Base-by-base conservation (phyloP, 64 coral and sea anemone species). In the Catalaphyllia jardinei region DNA sequence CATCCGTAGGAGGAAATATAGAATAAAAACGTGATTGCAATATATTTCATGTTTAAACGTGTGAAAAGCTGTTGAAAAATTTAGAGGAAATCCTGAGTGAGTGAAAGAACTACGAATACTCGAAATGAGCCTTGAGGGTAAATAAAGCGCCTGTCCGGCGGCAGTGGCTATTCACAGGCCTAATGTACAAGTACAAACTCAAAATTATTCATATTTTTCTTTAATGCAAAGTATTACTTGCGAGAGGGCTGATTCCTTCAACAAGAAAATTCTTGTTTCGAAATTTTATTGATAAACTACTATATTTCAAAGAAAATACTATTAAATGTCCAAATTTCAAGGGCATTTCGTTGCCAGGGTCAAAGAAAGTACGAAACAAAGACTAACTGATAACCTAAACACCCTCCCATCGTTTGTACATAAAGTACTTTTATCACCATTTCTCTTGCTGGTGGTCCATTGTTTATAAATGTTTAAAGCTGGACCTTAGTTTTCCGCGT, bases 311-410 rank as follows among this genome's bases (percentile, higher is more conserved):
- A 77, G 74, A 77, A 46, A 77, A 49, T 77, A 69, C 24, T 22
- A 20, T 19, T 30, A 50, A 28, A n/a, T 27, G 39, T 71, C 63
- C 25, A 81, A 25, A 29, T 81, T 81, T 63, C 31, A 81, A 63
- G 16, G 81, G 69, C 30, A 51, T 67, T 38, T 20, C 25, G 0
- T 80, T 60, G 16, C 20, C 31, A 33, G 60, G 51, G 18, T 30
- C 30, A 65, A 52, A 85, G 33, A 42, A 29, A 31, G 24, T 31
- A 16, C 25, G 33, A 71, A 69, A 85, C 62, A 85, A 85, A 29
- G 81, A 85, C 38, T 39, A 63, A 50, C 38, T n/a, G 61, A 83
- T 83, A 83, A 67, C 80, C 80, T 30, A 46, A 83, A 83, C 80
- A 83, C 33, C 29, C 60, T 85, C 81, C 60, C 63, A 85, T 35